Evolutionary conservation across 2,113 vertebrate genomes (phyloP).

Genomic region (Geococcyx californianus): DNA sequence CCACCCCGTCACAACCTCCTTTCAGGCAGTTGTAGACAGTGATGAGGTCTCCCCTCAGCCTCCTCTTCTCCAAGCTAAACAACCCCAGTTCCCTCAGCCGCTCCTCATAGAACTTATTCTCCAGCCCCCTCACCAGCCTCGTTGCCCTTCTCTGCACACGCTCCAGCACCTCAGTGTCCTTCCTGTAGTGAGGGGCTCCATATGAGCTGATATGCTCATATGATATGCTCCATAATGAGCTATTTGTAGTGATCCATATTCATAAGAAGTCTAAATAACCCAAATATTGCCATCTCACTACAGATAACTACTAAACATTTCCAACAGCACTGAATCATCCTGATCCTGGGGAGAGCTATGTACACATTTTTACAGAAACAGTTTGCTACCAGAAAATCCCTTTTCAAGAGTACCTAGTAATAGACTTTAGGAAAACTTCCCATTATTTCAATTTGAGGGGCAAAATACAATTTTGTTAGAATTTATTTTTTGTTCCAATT

Average conservation of each 20-base stretch:
- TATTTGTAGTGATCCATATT: conserved; percentile 49
- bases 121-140: too few relatives aligned
- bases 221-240: not conserved
- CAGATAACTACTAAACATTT: conserved; percentile 44
- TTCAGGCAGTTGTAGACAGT: too few relatives aligned
- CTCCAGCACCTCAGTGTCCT: too few relatives aligned
- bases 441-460: not conserved
- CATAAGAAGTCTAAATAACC: conserved; percentile 27
- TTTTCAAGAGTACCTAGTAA: not conserved
- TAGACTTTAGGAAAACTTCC: not conserved
- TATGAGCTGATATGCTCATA: too few relatives aligned
- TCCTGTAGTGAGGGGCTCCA: too few relatives aligned
- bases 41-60: too few relatives aligned
- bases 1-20: too few relatives aligned
- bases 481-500: not conserved
- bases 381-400: conserved; percentile 39
- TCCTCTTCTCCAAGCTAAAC: too few relatives aligned
- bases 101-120: too few relatives aligned
- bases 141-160: too few relatives aligned
- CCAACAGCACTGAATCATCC: conserved; percentile 20
- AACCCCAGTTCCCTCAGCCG: too few relatives aligned
- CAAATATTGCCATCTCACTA: conserved; percentile 33
- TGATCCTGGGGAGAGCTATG: not conserved
- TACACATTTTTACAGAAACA: not conserved
- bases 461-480: not conserved